phyloP scores from a whole-genome alignment of 1,140 invertebrate genomes.

The Drosophila lacertosa region DNA sequence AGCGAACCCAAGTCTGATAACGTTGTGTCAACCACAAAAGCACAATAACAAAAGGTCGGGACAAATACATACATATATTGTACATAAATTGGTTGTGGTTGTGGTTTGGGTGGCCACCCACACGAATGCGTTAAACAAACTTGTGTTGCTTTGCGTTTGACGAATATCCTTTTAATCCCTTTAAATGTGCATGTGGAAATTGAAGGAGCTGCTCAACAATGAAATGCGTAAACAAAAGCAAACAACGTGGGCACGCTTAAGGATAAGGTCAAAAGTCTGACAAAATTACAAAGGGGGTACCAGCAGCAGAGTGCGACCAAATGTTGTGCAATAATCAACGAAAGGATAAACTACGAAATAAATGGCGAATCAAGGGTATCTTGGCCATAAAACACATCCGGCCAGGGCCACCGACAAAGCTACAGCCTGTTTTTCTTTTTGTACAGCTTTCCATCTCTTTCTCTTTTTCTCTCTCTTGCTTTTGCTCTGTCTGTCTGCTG shows the following conservation, averaged over 20 bases:
- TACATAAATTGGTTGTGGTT: slow-evolving; percentile 9
- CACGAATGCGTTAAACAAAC: slow-evolving; percentile 55
- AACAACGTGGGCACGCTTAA: slow-evolving; percentile 62
- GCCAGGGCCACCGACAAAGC: slow-evolving; percentile 61
- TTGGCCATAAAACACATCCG: slow-evolving; percentile 71
- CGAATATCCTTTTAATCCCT: slow-evolving; percentile 81
- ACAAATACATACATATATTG: not conserved
- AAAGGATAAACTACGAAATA: slow-evolving; percentile 78
- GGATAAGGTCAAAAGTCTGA: slow-evolving; percentile 74
- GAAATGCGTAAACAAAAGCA: slow-evolving; percentile 65
- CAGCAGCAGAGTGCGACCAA: slow-evolving; percentile 39
- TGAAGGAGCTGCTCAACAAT: slow-evolving; percentile 57
- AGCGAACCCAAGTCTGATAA: slow-evolving; percentile 24
- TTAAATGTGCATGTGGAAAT: slow-evolving; percentile 79
- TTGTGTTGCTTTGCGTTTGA: slow-evolving; percentile 73
- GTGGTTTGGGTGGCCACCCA: too few species aligned
- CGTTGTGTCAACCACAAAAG: slow-evolving; percentile 47
- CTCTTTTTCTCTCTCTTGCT: slow-evolving; percentile 17
- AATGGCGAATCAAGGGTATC: slow-evolving; percentile 78
- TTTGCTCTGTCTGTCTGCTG: slow-evolving; percentile 3
- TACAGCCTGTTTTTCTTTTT: slow-evolving; percentile 36
- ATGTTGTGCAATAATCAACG: slow-evolving; percentile 79
- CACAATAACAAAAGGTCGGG: slow-evolving; percentile 29
- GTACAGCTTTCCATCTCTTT: not conserved
- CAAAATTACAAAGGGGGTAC: slow-evolving; percentile 54